Conservation (phyloP, 2,888 invertebrate species). For the Acanthococcus lagerstroemiae region DNA sequence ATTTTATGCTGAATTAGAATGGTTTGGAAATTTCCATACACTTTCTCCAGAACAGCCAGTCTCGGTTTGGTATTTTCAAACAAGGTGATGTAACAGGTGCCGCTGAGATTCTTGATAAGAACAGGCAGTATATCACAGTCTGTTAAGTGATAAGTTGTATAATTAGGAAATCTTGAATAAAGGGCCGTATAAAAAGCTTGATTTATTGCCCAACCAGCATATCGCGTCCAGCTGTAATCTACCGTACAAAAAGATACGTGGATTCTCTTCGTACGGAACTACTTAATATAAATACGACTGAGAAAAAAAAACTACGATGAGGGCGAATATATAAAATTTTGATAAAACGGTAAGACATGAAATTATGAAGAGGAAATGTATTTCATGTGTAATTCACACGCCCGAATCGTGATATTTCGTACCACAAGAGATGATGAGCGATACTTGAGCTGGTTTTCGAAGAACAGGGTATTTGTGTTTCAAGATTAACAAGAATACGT, state of each 20-base stretch:
- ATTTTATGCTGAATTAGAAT: conserved; percentile 26
- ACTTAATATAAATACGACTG: neutral
- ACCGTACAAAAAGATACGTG: conserved; percentile 33
- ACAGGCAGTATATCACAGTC: conserved; percentile 34
- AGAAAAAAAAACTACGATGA: neutral
- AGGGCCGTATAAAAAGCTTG: conserved; percentile 34
- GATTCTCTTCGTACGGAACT: conserved; percentile 31
- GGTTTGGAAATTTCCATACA: conserved; percentile 31
- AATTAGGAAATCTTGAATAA: conserved; percentile 33
- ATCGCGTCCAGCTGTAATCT: conserved; percentile 33
- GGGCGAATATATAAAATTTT: neutral
- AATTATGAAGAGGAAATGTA: too few relatives aligned
- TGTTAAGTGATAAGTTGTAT: conserved; percentile 34
- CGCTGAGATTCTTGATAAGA: conserved; percentile 8
- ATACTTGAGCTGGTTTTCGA: too few relatives aligned
- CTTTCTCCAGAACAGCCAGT: conserved; percentile 32
- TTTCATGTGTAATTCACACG: too few relatives aligned
- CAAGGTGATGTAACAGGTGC: conserved; percentile 30
- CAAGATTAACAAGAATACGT: too few relatives aligned
- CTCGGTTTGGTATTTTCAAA: conserved; percentile 34
- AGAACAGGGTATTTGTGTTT: too few relatives aligned
- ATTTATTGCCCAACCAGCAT: conserved; percentile 31
- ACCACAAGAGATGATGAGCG: too few relatives aligned
- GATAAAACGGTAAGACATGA: conserved; percentile 10
- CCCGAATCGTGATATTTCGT: too few relatives aligned